phyloP scores from a whole-genome alignment of 2,888 invertebrate genomes.

The Andrena trimmerana region DNA sequence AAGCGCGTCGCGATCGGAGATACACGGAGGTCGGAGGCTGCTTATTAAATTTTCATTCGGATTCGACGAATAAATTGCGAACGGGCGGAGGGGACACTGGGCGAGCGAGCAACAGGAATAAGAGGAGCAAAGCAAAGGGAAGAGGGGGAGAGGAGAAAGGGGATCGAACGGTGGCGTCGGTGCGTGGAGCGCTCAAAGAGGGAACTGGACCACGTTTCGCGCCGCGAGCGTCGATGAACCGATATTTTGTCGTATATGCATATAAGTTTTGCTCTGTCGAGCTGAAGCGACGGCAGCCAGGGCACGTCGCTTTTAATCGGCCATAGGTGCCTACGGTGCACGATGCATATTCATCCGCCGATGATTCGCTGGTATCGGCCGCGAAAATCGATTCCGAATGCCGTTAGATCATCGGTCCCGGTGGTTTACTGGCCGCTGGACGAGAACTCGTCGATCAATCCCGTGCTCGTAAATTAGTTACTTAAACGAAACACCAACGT shows the following conservation, averaged over 20 bases:
- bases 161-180: not conserved
- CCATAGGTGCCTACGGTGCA: slow-evolving; percentile 2
- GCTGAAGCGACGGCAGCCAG: slow-evolving; percentile 16
- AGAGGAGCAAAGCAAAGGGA: not conserved
- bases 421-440: slow-evolving; percentile 27
- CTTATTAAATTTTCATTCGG: slow-evolving; percentile 53
- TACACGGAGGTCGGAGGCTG: slow-evolving; percentile 31
- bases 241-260: slow-evolving; percentile 50
- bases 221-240: slow-evolving; percentile 39
- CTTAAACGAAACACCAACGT: slow-evolving; percentile 18
- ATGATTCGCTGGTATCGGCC: slow-evolving; percentile 50
- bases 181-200: slow-evolving; percentile 24
- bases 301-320: slow-evolving; percentile 38
- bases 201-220: slow-evolving; percentile 38
- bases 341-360: slow-evolving; percentile 52
- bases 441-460: slow-evolving; percentile 15
- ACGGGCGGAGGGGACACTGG: slow-evolving; percentile 5
- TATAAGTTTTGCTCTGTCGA: slow-evolving; percentile 32
- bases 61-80: slow-evolving; percentile 48
- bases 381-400: slow-evolving; percentile 41
- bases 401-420: slow-evolving; percentile 27
- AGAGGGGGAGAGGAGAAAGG: not conserved
- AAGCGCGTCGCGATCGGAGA: slow-evolving; percentile 37
- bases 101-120: not conserved
- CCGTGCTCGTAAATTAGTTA: slow-evolving; percentile 28